These are phyloP conservation scores for Limnodromus scolopaceus DNA, from an alignment of 2,797 vertebrate genomes.

Conservation along the genomic window DNA sequence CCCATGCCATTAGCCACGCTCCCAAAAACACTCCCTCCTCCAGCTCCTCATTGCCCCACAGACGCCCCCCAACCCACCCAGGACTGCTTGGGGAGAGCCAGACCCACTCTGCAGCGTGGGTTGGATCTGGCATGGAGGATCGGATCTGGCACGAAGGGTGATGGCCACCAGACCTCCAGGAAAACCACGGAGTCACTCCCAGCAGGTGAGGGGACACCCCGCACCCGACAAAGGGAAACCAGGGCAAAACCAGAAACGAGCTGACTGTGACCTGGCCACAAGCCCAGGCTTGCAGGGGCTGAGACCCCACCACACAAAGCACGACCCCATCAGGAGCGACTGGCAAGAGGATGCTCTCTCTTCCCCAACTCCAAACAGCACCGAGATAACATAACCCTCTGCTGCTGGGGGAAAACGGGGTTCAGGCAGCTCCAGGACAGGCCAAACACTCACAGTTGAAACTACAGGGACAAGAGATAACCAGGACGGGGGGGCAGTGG, in stretches of 20 bases:
- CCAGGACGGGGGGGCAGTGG: accelerated
- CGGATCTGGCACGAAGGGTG: neutral
- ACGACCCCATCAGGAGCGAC: neutral
- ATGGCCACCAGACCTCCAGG: neutral
- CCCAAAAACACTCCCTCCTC: neutral
- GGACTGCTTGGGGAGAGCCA: neutral
- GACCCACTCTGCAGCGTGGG: neutral
- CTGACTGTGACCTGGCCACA: neutral
- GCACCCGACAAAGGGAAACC: neutral
- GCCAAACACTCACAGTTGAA: neutral
- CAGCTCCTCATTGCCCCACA: neutral
- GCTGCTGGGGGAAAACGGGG: neutral
- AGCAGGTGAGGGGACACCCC: neutral
- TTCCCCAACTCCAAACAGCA: neutral
- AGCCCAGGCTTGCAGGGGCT: neutral
- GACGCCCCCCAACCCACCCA: neutral
- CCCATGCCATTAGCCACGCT: neutral
- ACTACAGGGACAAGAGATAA: neutral
- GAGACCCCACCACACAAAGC: neutral
- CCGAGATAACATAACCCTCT: neutral
- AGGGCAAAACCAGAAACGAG: neutral
- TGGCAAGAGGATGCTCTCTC: neutral
- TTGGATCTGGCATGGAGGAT: accelerated
- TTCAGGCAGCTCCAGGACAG: neutral
- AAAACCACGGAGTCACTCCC: neutral